Base-by-base conservation (phyloP, 1,140 invertebrate species). In the Heterodera schachtii region DNA sequence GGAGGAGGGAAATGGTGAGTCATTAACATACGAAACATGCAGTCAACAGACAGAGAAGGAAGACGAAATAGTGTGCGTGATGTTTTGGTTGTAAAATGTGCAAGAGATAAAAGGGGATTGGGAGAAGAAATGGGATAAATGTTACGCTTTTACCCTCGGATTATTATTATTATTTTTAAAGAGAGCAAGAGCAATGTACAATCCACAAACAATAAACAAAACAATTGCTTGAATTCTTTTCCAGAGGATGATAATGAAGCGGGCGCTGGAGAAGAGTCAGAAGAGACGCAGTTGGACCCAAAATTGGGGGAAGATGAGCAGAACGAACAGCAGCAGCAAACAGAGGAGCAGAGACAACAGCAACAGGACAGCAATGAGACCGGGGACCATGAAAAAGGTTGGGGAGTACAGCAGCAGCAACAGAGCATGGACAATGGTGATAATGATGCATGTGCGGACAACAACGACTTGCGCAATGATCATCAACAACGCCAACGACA, bases 191-290 rank as follows among this genome's bases (percentile, higher is more conserved):
- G 31, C 0, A 31, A 31, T 31, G 1, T 31, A 31, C 1, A 31
- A 31, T 31, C 31, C 31, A 31, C 0, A 31, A 31, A 31, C 31
- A 31, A 31, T 31, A 31, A 31, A 31, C 31, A 31, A 31, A 31
- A 31, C 31, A 31, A 31, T 31, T 31, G 31, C 31, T 1, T 31
- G 1, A 31, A 31, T 31, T 31, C 31, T 31, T 31, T 31, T 84
- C 81, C 71, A 81, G 52, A 44, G 69, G 31, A 31, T 21, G 86
- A 85, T 64, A 79, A 85, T 41, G 74, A 79, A 3, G 79, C 69
- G 16, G 64, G 78, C 13, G 84, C 80, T 21, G 82, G 80, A 57
- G 71, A 49, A 19, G 71, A 86, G 6, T 82, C 81, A 43, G 80
- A 76, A 5, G 82, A 87, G 9, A 19, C 44, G 21, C 78, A 87